Percentiles rank a stretch among this genome's conserved stretches.
Conservation (phyloP, 1,140 invertebrate species). For the Stegodyphus mimosarum region DNA sequence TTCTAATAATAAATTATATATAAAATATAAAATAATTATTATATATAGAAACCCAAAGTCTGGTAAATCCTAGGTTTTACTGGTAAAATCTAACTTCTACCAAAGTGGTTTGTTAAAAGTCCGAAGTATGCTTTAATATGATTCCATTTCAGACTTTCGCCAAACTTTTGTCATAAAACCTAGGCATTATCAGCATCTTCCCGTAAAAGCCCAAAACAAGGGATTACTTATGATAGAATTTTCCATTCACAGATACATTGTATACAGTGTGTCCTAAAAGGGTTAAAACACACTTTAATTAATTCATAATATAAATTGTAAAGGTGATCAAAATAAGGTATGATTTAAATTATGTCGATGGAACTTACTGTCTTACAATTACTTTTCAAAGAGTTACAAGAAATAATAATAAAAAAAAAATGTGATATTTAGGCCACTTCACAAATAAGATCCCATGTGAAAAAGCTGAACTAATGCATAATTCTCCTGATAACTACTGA, state of each 20-base stretch:
- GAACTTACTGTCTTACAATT: background rate
- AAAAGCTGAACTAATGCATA: background rate
- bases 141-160: too few species aligned
- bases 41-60: too few species aligned
- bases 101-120: too few species aligned
- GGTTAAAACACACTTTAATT: conserved; percentile 1
- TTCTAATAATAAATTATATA: too few species aligned
- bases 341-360: conserved; percentile 6
- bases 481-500: background rate
- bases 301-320: conserved; percentile 6
- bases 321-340: conserved; percentile 12
- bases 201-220: background rate
- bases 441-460: background rate
- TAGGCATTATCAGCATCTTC: background rate
- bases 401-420: background rate
- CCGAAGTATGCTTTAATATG: too few species aligned
- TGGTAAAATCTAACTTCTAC: too few species aligned
- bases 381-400: background rate
- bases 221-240: background rate
- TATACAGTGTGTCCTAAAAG: background rate
- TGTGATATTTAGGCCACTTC: background rate
- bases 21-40: too few species aligned
- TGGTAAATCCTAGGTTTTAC: too few species aligned
- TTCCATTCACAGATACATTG: background rate
- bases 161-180: too few species aligned